Conservation (phyloP, 2,113 vertebrate genomes). For the Triplophysa dalaica region DNA sequence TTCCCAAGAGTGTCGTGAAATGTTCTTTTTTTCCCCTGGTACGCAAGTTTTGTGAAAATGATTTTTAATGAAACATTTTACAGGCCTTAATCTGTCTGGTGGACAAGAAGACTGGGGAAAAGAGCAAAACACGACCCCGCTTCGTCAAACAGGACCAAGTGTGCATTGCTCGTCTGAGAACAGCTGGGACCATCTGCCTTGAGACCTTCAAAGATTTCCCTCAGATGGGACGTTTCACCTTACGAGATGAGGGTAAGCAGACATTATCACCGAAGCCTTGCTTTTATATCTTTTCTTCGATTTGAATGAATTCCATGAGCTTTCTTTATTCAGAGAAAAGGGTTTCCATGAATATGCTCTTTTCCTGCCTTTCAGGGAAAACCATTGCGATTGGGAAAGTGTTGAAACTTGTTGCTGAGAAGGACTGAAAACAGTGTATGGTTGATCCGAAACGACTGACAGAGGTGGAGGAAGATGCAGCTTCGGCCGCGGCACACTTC, state of each 20-base stretch:
- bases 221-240: conserved; percentile 90
- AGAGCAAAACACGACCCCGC: conserved; percentile 88
- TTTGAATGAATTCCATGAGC: neutral
- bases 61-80: neutral
- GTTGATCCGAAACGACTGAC: conserved; percentile 72
- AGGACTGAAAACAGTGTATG: conserved; percentile 82
- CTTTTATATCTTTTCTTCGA: neutral
- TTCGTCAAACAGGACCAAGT: conserved; percentile 93
- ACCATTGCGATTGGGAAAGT: conserved; percentile 94
- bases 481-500: conserved; percentile 78
- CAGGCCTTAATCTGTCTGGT: conserved; percentile 94
- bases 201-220: conserved; percentile 94
- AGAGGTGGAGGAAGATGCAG: conserved; percentile 78
- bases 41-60: too few relatives aligned
- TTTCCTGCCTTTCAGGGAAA: conserved; percentile 74
- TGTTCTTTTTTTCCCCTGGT: too few relatives aligned
- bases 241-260: conserved; percentile 86
- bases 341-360: neutral
- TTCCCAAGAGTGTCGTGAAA: too few relatives aligned
- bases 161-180: conserved; percentile 86
- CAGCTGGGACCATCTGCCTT: conserved; percentile 90
- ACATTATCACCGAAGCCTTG: neutral
- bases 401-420: conserved; percentile 90
- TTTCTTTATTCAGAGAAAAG: neutral
- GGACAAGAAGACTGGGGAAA: conserved; percentile 90